A percentile compares a stretch with the other conserved stretches of the same genome.
Evolutionary conservation across 2,888 invertebrate genomes (phyloP).

Genomic region (Spicauda simplicius): DNA sequence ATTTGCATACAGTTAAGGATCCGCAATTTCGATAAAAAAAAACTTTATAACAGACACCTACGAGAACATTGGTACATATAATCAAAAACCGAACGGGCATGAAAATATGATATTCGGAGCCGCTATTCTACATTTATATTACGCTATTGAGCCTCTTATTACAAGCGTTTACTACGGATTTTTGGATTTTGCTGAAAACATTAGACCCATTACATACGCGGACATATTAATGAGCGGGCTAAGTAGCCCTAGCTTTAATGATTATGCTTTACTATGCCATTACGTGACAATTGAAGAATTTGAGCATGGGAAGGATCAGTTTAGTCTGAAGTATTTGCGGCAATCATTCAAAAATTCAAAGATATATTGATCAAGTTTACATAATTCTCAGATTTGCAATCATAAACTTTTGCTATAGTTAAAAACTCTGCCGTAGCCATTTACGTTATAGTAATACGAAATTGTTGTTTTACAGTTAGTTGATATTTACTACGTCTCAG

Average conservation of each 20-base stretch:
- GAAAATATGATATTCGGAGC: slow-evolving; percentile 26
- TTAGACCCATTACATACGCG: slow-evolving; percentile 9
- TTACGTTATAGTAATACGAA: too few species aligned
- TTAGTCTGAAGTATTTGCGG: not conserved
- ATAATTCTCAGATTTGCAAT: too few species aligned
- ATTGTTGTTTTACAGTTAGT: too few species aligned
- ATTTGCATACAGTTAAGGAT: too few species aligned
- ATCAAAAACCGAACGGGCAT: not conserved
- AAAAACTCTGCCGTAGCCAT: too few species aligned
- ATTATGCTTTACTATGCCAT: not conserved
- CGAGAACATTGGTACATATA: too few species aligned
- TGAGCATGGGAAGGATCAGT: not conserved
- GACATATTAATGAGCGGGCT: slow-evolving; percentile 5
- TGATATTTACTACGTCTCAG: too few species aligned
- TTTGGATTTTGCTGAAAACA: slow-evolving; percentile 18
- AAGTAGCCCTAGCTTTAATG: not conserved
- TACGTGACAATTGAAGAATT: not conserved
- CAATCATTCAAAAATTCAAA: too few species aligned
- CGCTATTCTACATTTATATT: slow-evolving; percentile 32
- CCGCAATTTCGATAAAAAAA: too few species aligned
- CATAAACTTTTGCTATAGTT: too few species aligned
- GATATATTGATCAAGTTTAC: too few species aligned
- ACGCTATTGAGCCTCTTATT: slow-evolving; percentile 33
- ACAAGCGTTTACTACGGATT: slow-evolving; percentile 2
- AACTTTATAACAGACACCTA: too few species aligned